Evolutionary conservation across 2,113 vertebrate genomes (phyloP).

Genomic region (Rostratula benghalensis): DNA sequence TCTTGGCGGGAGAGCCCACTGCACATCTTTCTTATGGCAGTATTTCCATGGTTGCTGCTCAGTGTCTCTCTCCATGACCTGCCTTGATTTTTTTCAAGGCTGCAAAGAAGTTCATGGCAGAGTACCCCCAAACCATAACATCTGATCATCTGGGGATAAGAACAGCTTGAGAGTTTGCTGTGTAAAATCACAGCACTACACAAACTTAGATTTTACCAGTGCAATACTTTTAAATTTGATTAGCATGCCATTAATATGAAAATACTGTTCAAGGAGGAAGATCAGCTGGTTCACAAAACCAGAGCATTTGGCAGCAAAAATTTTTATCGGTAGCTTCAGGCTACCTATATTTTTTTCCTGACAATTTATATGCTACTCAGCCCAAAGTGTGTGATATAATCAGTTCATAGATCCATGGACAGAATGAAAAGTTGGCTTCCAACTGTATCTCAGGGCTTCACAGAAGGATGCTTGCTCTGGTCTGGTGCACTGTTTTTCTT

Average conservation of each 20-base stretch:
- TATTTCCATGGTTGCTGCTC: background rate
- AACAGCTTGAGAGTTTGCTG: background rate
- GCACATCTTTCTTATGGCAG: background rate
- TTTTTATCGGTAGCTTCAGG: conserved; percentile 39
- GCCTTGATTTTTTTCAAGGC: background rate
- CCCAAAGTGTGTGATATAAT: conserved; percentile 17
- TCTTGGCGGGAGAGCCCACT: rapidly evolving
- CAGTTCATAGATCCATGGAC: background rate
- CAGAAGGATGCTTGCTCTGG: background rate
- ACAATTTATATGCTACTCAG: conserved; percentile 42
- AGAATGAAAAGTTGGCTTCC: conserved; percentile 48
- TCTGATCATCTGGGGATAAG: background rate
- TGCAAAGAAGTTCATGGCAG: background rate
- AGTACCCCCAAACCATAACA: background rate
- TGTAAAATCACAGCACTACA: background rate
- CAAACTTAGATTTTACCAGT: background rate
- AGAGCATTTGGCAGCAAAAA: conserved; percentile 12
- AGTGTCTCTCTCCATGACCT: background rate
- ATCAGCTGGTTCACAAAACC: conserved; percentile 34
- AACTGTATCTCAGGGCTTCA: conserved; percentile 1
- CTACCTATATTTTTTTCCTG: conserved; percentile 45
- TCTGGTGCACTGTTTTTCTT: background rate
- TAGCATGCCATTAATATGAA: background rate
- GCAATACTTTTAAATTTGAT: background rate
- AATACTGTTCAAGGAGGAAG: background rate